Evolutionary conservation across 2,888 invertebrate species (phyloP), one percentile per base, ranked within the genome.

Genomic region (Pinctada fucata): DNA sequence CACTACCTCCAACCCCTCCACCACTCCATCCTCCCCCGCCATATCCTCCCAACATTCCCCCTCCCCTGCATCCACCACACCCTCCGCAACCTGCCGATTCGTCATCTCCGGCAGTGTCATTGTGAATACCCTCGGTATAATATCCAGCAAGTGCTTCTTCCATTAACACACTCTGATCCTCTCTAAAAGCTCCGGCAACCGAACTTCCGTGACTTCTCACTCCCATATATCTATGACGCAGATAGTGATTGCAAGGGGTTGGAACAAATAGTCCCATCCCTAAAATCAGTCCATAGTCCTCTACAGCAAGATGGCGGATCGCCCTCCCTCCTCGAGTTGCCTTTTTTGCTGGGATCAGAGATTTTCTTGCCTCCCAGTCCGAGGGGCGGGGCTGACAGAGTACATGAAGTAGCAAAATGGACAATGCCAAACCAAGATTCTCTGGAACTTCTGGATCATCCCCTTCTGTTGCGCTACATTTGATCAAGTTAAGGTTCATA

Each of bases 361-460:
- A 52, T 69, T 87, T 72, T 2, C 86, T 86, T 52, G 89, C 88
- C 74, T 87, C 79, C 87, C 88, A 88, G 78, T 83, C 84, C 48
- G 80, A 78, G 3, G 90, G 90, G 51, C 93, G 91, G 2, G 93
- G 93, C 86, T 93, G 93, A 81, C 93, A 93, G 13, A 93, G 90
- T n/a, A 94, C 93, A 86, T 93, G 93, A 3, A 93, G 89, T 8
- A 93, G 90, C 16, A 93, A 90, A 3, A 93, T 90, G 79, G 90
- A 90, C 86, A 93, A 93, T 31, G 93, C 92, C 76, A 92, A 85
- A 58, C 93, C 93, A 10, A 93, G 87, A 79, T 93, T 92, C 86
- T 93, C 93, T 2, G 93, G 93, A 16, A 93, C 91, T 79, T 92
- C 90, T n/a, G n/a, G n/a, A n/a, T n/a, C n/a, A n/a, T n/a, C n/a